Conservation (phyloP, 2,113 vertebrate genomes). For the Cinclus mexicanus region DNA sequence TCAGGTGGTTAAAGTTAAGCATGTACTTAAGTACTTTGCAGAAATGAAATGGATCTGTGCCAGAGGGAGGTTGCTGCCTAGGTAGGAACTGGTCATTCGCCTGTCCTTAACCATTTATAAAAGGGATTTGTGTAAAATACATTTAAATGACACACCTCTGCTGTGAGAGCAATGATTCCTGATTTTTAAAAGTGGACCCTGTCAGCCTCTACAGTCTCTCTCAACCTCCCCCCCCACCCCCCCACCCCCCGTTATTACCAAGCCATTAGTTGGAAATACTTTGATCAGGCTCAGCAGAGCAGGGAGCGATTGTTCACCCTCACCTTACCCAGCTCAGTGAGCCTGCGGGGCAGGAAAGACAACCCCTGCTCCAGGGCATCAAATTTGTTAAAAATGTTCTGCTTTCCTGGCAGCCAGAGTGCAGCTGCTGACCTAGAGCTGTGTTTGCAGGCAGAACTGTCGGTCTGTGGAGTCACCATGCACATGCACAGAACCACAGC, state of each 20-base stretch:
- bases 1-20: constrained; percentile 59
- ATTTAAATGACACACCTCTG: neutral
- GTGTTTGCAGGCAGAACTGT: neutral
- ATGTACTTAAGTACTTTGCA: neutral
- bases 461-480: too few relatives aligned
- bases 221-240: too few relatives aligned
- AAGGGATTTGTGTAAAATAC: neutral
- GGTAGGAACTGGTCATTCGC: neutral
- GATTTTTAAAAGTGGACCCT: neutral
- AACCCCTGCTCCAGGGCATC: neutral
- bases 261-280: neutral
- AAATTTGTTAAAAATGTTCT: neutral
- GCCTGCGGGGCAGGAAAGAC: neutral
- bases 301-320: neutral
- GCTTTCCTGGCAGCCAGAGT: neutral
- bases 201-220: neutral
- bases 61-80: neutral
- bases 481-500: neutral
- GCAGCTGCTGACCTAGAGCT: neutral
- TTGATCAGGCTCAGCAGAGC: neutral
- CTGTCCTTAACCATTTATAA: neutral
- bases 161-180: neutral
- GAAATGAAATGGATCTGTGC: neutral
- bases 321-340: neutral
- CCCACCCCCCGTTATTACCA: accelerated